Evolutionary conservation across 2,888 invertebrate species (phyloP), one percentile per base, ranked within the genome.

Genomic region (Eugnorisma glareosa): DNA sequence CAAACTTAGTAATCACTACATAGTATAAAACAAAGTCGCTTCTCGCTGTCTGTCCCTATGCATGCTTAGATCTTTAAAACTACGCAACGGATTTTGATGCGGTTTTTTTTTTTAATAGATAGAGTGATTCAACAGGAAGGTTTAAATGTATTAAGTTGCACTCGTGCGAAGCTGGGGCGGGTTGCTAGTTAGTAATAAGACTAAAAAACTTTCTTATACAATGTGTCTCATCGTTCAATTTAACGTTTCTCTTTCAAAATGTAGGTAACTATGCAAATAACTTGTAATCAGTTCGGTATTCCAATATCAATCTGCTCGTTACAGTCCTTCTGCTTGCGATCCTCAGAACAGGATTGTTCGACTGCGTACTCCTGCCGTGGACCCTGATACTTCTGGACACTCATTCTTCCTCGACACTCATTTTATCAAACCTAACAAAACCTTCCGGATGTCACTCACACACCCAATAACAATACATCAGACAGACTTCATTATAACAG

Each of bases 401-500:
- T n/a, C n/a, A n/a, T n/a, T n/a, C n/a, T n/a, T n/a, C 43, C 64
- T 48, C 59, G 24, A 21, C 43, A 67, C 45, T 28, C n/a, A 48
- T 59, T 48, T 48, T 24, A 21, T 54, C 45, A 57, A 31, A 31
- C 51, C n/a, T 35, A 4, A 18, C 48, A 13, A 40, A 18, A 40
- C 21, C 7, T n/a, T 2, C 35, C 28, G 11, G 11, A 15, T n/a
- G 48, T 18, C 18, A 21, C 18, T 57, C 40, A 13, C 35, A 31
- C 35, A 48, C 13, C 28, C 35, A 57, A 43, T 63, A 48, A 59
- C 35, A 75, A 71, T 57, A 77, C 24, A 37, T 31, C 40, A 24
- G n/a, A 31, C 31, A 71, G 15, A 15, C 37, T 24, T 37, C 24
- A 48, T 72, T 66, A 79, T n/a, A 72, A 69, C 43, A 63, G 79